Evolutionary conservation across 2,888 invertebrate species (phyloP).

Genomic region (Xestia rhomboidea): DNA sequence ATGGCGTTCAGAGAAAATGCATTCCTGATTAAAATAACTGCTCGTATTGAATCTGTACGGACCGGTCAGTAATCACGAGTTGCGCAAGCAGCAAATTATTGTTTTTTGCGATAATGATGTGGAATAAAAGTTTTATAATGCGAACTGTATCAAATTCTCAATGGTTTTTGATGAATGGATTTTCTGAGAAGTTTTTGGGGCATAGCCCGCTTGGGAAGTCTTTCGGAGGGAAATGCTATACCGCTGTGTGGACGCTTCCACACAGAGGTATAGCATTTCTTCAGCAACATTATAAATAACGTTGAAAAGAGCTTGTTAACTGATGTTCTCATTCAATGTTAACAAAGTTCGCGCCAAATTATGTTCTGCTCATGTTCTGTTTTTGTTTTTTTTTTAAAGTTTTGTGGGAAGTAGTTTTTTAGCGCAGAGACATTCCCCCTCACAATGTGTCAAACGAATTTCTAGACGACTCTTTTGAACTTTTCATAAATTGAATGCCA

Average conservation of each 20-base stretch:
- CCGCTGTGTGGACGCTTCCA: background rate
- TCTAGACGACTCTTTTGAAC: slow-evolving; percentile 22
- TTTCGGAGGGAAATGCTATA: background rate
- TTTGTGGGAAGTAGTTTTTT: slow-evolving; percentile 1
- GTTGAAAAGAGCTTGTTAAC: background rate
- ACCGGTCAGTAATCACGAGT: slow-evolving; percentile 50
- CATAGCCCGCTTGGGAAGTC: background rate
- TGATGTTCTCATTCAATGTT: background rate
- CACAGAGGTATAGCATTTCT: too few species aligned
- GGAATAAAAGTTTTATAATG: slow-evolving; percentile 32
- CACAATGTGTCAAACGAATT: slow-evolving; percentile 15
- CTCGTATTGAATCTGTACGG: slow-evolving; percentile 53
- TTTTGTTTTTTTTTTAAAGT: background rate
- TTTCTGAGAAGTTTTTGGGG: slow-evolving; percentile 4
- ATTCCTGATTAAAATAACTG: slow-evolving; percentile 68
- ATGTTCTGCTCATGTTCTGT: background rate
- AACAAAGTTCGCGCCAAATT: background rate
- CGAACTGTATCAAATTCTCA: slow-evolving; percentile 29
- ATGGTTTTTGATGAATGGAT: slow-evolving; percentile 34
- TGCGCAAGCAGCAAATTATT: slow-evolving; percentile 53
- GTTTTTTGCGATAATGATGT: slow-evolving; percentile 42
- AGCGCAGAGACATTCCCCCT: background rate
- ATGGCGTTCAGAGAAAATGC: slow-evolving; percentile 62
- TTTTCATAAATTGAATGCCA: slow-evolving; percentile 7
- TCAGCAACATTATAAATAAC: too few species aligned